phyloP scores from a whole-genome alignment of 2,797 vertebrate genomes.

The Lithobates pipiens region DNA sequence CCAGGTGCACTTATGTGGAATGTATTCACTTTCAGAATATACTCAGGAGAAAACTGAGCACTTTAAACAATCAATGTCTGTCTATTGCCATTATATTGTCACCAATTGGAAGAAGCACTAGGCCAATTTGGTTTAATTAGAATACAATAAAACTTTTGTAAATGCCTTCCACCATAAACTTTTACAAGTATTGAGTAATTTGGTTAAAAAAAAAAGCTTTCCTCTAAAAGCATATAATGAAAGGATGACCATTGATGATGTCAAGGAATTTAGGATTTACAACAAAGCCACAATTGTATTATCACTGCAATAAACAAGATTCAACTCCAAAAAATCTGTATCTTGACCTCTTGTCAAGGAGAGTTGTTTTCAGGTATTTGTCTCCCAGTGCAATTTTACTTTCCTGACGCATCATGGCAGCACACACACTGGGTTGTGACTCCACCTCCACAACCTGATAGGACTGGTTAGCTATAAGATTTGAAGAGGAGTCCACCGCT shows the following conservation, averaged over 20 bases:
- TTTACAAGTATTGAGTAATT: not conserved
- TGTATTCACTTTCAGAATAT: not conserved
- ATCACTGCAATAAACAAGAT: no score
- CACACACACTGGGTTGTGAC: no score
- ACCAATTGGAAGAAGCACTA: conserved; percentile 8
- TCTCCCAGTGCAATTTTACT: no score
- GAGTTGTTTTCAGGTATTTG: no score
- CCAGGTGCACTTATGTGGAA: not conserved
- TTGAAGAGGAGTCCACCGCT: no score
- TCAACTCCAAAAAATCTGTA: no score
- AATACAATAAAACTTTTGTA: conserved; percentile 7
- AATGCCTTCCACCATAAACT: not conserved
- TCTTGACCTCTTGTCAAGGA: no score
- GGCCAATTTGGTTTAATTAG: not conserved
- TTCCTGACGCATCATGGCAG: no score
- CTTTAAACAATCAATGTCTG: conserved; percentile 30
- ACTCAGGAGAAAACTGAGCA: conserved; percentile 1
- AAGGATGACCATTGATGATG: not conserved
- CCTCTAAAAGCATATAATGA: not conserved
- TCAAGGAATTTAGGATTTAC: no score
- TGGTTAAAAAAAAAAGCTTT: not conserved
- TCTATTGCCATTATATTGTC: not conserved
- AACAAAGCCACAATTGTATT: no score
- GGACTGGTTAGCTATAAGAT: no score
- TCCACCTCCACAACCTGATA: no score